Base-by-base conservation (phyloP, 1,140 invertebrate species). In the Caenorhabditis latens region DNA sequence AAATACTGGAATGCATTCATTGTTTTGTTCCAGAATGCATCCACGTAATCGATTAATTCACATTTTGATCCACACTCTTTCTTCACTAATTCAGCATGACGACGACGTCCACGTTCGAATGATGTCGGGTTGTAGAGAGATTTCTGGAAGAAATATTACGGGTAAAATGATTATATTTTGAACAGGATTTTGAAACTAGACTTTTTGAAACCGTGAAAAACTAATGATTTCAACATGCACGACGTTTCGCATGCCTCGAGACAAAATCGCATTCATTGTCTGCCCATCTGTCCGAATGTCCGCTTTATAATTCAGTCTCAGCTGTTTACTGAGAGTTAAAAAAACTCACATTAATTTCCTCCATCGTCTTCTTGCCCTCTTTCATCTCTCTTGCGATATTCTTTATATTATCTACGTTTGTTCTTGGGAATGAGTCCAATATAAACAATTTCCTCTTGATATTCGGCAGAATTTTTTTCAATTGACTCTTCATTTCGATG, bases 1-100 rank as follows among this genome's bases (percentile, higher is more conserved):
- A 71, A 71, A 43, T 71, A 71, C 19, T 71, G 65, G 16, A 71
- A 71, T 46, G 65, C 65, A 46, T 71, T 46, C 65, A 71, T 71
- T 6, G 65, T 71, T 46, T 71, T 71, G 65, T 71, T 71, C 65
- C 65, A 71, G 8, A 71, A 71, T n/a, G 40, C 65, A 8, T 43
- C 40, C 42, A 71, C 14, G 4, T 71, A 71, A 19, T 71, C 65
- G 13, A 71, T 71, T 19, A 71, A 71, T 46, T 71, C 65, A n/a
- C 65, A 71, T 43, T 71, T 71, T 46, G 65, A 43, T 8, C 24
- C 9, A 46, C 65, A 71, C n/a, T 71, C 65, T 16, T 71, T 71
- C 16, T 71, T 46, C 21, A 71, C 5, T 19, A 71, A n/a, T 71
- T 71, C 65, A 9, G 65, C 65, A 46, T 71, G 65, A 43, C 65